phyloP scores from a whole-genome alignment of 2,888 invertebrate species.

The Drosophila falleni region DNA sequence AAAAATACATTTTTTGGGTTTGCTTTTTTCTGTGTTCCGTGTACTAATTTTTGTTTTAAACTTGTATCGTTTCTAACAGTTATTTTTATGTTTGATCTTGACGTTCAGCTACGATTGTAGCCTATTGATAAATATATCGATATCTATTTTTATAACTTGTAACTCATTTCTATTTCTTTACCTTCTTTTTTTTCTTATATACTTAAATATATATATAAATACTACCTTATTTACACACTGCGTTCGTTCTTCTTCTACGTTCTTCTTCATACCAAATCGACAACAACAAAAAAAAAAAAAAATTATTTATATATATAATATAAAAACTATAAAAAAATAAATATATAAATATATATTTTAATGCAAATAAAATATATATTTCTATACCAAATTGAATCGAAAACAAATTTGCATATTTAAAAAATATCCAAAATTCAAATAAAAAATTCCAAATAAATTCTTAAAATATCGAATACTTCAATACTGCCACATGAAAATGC shows the following conservation, averaged over 20 bases:
- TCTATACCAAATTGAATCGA: slow-evolving; percentile 51
- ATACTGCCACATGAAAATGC: slow-evolving; percentile 69
- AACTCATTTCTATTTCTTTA: slow-evolving; percentile 58
- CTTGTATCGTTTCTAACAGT: slow-evolving; percentile 40
- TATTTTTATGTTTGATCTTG: slow-evolving; percentile 34
- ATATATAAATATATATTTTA: slow-evolving; percentile 36
- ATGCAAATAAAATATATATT: slow-evolving; percentile 40
- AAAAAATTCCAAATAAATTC: slow-evolving; percentile 20
- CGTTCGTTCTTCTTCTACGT: slow-evolving; percentile 79
- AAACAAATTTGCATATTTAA: slow-evolving; percentile 73
- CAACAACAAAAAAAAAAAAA: slow-evolving; percentile 51
- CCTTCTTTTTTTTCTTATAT: slow-evolving; percentile 56
- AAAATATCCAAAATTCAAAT: slow-evolving; percentile 28
- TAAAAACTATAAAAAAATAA: slow-evolving; percentile 27
- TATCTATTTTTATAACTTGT: slow-evolving; percentile 52
- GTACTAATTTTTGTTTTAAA: slow-evolving; percentile 41
- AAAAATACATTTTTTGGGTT: slow-evolving; percentile 34
- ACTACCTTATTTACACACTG: slow-evolving; percentile 76
- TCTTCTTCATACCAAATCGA: slow-evolving; percentile 75
- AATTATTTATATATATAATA: slow-evolving; percentile 25
- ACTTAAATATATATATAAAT: slow-evolving; percentile 50
- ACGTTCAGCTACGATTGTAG: slow-evolving; percentile 18
- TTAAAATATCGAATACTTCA: slow-evolving; percentile 59
- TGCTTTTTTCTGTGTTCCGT: slow-evolving; percentile 54
- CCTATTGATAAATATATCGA: slow-evolving; percentile 49